Percentiles rank a stretch among this genome's conserved stretches.
Conservation (phyloP, 1,140 invertebrate genomes). For the Archegozetes longisetosus region DNA sequence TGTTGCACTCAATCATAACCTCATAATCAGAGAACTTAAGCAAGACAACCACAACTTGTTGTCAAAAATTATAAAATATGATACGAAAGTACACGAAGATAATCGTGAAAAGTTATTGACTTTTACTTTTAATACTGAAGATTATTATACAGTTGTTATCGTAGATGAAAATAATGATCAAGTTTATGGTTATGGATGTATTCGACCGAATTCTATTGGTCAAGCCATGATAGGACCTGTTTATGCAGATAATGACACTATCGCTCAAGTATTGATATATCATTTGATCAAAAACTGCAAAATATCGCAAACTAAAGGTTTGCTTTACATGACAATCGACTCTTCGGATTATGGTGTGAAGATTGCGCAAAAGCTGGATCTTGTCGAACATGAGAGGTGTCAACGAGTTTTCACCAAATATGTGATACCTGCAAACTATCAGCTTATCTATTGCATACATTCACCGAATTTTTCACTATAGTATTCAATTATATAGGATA, state of each 20-base stretch:
- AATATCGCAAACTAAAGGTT: background rate
- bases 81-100: slow-evolving; percentile 3
- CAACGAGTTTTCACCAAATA: background rate
- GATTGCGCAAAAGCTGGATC: background rate
- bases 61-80: slow-evolving; percentile 1
- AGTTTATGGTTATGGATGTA: slow-evolving; percentile 14
- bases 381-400: slow-evolving; percentile 3
- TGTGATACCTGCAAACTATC: slow-evolving; percentile 4
- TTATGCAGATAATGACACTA: background rate
- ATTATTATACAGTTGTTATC: slow-evolving; percentile 1
- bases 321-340: background rate
- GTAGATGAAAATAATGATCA: background rate
- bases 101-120: slow-evolving; percentile 8
- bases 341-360: background rate
- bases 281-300: background rate
- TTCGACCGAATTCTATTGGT: slow-evolving; percentile 3
- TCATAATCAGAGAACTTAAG: background rate
- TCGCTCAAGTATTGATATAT: background rate
- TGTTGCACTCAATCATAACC: background rate
- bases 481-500: too few relatives aligned
- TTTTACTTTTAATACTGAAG: background rate
- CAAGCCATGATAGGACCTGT: slow-evolving; percentile 8
- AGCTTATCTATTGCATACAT: background rate
- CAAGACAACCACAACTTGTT: slow-evolving; percentile 3
- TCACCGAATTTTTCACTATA: slow-evolving; percentile 7